A percentile compares a stretch with the other conserved stretches of the same genome.
Conservation (phyloP, 2,888 invertebrate genomes). For the Brachycybe producta region DNA sequence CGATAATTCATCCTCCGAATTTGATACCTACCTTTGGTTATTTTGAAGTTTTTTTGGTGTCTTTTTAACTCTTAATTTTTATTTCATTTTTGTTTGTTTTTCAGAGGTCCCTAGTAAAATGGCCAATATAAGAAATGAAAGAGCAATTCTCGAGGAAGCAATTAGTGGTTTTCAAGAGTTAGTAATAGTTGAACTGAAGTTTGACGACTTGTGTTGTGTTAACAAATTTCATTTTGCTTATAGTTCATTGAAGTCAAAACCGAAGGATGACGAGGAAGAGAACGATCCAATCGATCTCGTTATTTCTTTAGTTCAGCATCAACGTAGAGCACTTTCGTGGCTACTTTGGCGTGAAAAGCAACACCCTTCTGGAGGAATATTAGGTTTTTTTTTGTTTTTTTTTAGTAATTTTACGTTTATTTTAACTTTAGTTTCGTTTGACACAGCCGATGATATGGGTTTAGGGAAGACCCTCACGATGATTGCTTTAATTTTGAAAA, state of each 20-base stretch:
- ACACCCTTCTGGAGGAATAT: slow-evolving; percentile 66
- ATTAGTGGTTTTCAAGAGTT: too few species aligned
- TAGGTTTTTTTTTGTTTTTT: slow-evolving; percentile 43
- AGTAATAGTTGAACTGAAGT: too few species aligned
- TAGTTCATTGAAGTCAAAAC: slow-evolving; percentile 51
- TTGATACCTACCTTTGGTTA: too few species aligned
- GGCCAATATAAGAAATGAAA: too few species aligned
- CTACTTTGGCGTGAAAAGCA: slow-evolving; percentile 78
- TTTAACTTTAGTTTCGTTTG: slow-evolving; percentile 4
- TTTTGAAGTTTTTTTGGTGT: too few species aligned
- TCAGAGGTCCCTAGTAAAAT: too few species aligned
- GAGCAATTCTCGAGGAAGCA: too few species aligned
- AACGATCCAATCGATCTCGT: slow-evolving; percentile 42
- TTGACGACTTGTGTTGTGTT: too few species aligned
- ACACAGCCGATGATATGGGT: slow-evolving; percentile 62
- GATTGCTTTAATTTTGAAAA: slow-evolving; percentile 55
- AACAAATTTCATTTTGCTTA: too few species aligned
- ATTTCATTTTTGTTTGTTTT: too few species aligned
- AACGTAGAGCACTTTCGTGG: slow-evolving; percentile 75
- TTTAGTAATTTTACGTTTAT: slow-evolving; percentile 9
- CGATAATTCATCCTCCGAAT: too few species aligned
- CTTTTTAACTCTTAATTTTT: too few species aligned
- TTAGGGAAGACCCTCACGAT: slow-evolving; percentile 71
- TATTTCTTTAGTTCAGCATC: slow-evolving; percentile 64
- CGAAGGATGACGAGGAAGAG: slow-evolving; percentile 44